A percentile compares a stretch with the other conserved stretches of the same genome.
phyloP scores from a whole-genome alignment of 2,797 vertebrate genomes.

The Naso thynnoides region DNA sequence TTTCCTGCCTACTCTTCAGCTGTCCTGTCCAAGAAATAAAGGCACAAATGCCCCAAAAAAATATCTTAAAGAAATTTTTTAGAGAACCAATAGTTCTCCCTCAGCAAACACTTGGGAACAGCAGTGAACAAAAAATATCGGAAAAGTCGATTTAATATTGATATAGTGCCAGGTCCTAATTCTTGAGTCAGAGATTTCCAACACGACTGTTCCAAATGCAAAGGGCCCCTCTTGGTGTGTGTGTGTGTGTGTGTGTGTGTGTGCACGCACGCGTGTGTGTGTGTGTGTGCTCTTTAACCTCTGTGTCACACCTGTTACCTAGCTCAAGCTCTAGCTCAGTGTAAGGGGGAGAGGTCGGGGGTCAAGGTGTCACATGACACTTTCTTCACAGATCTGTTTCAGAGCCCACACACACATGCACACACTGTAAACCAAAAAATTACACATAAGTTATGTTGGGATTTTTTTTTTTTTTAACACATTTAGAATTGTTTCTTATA shows the following conservation, averaged over 20 bases:
- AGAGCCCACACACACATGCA: conserved; percentile 16
- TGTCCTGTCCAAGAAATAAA: no score
- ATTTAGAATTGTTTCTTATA: not conserved
- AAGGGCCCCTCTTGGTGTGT: not conserved
- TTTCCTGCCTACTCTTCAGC: no score
- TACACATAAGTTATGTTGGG: conserved; percentile 26
- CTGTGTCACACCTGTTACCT: conserved; percentile 82
- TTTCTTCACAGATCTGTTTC: conserved; percentile 51
- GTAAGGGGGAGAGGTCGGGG: conserved; percentile 60
- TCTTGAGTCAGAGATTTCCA: no score
- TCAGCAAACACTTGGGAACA: no score
- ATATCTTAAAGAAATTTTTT: no score
- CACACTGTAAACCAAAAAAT: conserved; percentile 28
- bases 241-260: conserved; percentile 19
- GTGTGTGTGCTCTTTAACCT: conserved; percentile 51
- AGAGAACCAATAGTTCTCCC: no score
- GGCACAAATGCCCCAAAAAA: no score
- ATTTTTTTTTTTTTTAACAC: not conserved
- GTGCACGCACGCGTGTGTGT: conserved; percentile 9
- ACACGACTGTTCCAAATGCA: not conserved
- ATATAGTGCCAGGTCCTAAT: no score
- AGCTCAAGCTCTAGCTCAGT: conserved; percentile 54
- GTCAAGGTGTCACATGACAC: conserved; percentile 69
- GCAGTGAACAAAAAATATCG: no score
- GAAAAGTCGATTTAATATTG: no score